A percentile compares a stretch with the other conserved stretches of the same genome.
These are phyloP conservation scores for Corythornis cristatus DNA, from an alignment of 2,113 vertebrate genomes.

Conservation along the genomic window DNA sequence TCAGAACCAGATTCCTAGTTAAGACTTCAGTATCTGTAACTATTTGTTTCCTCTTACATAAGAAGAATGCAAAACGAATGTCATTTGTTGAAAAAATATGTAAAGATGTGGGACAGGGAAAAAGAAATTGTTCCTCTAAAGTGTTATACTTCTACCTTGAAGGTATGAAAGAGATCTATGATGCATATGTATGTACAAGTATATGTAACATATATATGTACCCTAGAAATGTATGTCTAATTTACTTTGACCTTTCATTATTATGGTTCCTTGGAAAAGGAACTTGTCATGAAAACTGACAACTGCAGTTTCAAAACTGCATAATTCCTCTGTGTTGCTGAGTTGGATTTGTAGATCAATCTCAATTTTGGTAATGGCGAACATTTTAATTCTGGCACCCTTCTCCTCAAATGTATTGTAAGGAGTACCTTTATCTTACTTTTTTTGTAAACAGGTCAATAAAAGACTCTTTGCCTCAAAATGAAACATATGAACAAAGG, in stretches of 20 bases:
- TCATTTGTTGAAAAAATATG: not conserved
- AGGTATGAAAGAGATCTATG: not conserved
- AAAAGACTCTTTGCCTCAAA: not conserved
- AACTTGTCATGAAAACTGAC: not conserved
- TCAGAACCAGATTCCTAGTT: not conserved
- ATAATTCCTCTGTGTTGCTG: not conserved
- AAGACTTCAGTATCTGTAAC: not conserved
- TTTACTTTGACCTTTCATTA: not conserved
- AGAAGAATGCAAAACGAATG: not conserved
- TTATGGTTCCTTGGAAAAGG: not conserved
- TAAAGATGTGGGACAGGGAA: not conserved
- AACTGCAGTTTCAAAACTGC: not conserved
- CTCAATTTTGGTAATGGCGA: not conserved
- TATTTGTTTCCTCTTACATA: conserved; percentile 1
- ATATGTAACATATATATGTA: not conserved
- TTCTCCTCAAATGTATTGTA: not conserved
- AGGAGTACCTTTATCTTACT: not conserved
- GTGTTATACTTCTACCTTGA: not conserved
- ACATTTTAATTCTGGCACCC: not conserved
- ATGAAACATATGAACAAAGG: not conserved
- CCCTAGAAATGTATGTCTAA: not conserved
- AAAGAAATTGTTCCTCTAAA: not conserved
- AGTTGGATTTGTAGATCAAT: not conserved
- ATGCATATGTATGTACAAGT: not conserved
- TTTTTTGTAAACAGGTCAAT: not conserved